Conservation (phyloP, 2,113 vertebrate species). For the human (Homo sapiens) region DNA sequence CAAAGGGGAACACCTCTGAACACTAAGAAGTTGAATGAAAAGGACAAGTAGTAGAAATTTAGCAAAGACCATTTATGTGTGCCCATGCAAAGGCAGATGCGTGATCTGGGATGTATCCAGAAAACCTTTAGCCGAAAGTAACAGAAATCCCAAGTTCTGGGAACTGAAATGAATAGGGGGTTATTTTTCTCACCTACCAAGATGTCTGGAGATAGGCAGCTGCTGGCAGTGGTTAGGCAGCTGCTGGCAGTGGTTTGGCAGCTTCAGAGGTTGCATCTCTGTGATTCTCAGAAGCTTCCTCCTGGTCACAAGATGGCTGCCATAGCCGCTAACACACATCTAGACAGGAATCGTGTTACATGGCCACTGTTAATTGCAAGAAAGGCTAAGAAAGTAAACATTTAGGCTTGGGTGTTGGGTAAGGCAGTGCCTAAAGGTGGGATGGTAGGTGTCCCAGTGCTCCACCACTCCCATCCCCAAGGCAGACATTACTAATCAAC, state of each 20-base stretch:
- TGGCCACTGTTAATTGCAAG: too few relatives aligned
- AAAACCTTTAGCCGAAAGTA: background rate
- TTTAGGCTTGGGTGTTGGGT: background rate
- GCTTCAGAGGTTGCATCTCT: background rate
- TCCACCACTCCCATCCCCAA: too few relatives aligned
- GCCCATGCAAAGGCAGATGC: background rate
- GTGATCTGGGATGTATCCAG: background rate
- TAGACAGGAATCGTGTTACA: background rate
- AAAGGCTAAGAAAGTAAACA: background rate
- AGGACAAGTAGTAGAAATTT: background rate
- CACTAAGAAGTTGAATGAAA: background rate
- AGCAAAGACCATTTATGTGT: background rate
- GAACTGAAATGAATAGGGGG: background rate
- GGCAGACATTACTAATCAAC: background rate
- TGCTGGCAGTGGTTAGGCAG: too few relatives aligned
- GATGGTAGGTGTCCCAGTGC: background rate
- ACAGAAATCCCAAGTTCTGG: background rate
- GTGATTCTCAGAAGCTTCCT: background rate
- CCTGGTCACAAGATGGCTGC: background rate
- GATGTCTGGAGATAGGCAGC: background rate
- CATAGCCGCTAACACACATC: background rate
- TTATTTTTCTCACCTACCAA: background rate
- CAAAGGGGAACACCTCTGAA: too few relatives aligned
- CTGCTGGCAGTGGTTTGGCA: background rate
- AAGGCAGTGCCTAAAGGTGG: background rate